These are phyloP conservation scores for Columba livia DNA, from an alignment of 2,113 vertebrate genomes.

Conservation along the genomic window DNA sequence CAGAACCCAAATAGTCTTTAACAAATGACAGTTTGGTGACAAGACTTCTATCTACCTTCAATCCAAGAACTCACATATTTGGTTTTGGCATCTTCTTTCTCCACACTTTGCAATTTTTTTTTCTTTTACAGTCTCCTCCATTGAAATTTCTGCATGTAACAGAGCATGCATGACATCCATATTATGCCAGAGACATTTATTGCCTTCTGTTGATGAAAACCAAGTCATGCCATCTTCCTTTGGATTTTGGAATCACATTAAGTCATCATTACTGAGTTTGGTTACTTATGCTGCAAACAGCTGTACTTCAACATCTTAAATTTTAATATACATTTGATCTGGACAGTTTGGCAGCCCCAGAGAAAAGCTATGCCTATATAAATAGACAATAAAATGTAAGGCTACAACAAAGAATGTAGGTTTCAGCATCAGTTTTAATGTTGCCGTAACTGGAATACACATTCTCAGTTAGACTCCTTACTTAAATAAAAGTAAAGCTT, in stretches of 20 bases:
- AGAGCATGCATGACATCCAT: background rate
- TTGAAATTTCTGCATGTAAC: background rate
- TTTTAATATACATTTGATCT: background rate
- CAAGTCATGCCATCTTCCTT: background rate
- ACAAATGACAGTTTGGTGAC: rapidly evolving
- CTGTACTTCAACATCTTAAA: background rate
- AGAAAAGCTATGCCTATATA: background rate
- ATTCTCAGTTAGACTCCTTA: background rate
- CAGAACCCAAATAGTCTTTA: background rate
- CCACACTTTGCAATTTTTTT: background rate
- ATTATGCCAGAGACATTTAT: background rate
- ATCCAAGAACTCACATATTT: background rate
- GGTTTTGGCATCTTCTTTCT: background rate
- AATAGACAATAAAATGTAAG: background rate
- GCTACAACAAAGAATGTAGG: background rate
- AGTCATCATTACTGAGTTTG: background rate
- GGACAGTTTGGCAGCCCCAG: background rate
- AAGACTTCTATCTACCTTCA: background rate
- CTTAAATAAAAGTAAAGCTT: background rate
- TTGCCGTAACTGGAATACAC: background rate
- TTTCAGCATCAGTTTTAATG: background rate
- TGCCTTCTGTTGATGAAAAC: background rate
- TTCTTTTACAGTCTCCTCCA: background rate
- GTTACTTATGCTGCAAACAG: background rate
- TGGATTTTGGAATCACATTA: background rate